Percentiles rank a stretch among this genome's conserved stretches.
These are phyloP conservation scores for Nineta flava DNA, from an alignment of 2,888 invertebrate species.

Conservation along the genomic window DNA sequence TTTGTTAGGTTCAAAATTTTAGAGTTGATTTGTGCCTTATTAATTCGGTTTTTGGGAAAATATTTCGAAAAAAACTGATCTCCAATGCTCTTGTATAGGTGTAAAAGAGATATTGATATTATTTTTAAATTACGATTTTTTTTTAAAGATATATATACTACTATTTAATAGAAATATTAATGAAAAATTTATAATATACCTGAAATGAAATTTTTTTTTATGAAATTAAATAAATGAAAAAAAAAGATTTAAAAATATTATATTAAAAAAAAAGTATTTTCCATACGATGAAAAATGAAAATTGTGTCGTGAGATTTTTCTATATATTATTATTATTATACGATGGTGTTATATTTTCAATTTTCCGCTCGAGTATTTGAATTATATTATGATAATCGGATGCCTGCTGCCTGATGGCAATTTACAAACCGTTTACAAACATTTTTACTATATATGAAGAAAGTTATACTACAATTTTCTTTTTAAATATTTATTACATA, in stretches of 20 bases:
- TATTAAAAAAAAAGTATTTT: neutral
- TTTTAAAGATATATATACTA: neutral
- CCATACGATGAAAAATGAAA: neutral
- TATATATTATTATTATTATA: no score
- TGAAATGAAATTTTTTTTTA: neutral
- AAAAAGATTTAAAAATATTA: neutral
- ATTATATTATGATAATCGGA: neutral
- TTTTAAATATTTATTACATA: no score
- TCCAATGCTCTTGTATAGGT: no score
- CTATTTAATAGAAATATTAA: neutral
- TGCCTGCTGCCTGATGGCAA: no score
- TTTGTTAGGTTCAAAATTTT: no score
- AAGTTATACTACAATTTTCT: no score
- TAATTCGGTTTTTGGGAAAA: no score
- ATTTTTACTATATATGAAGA: no score
- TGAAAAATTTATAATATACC: neutral
- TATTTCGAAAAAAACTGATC: no score
- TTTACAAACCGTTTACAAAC: no score
- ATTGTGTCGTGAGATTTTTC: neutral
- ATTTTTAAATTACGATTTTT: neutral
- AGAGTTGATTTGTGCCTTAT: no score
- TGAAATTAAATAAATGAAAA: neutral
- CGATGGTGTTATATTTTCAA: neutral
- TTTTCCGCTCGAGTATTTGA: slow-evolving; percentile 1
- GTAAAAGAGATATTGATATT: neutral